Evolutionary conservation across 23 tunicate genomes (phyloP).

Genomic region (Styela clava): DNA sequence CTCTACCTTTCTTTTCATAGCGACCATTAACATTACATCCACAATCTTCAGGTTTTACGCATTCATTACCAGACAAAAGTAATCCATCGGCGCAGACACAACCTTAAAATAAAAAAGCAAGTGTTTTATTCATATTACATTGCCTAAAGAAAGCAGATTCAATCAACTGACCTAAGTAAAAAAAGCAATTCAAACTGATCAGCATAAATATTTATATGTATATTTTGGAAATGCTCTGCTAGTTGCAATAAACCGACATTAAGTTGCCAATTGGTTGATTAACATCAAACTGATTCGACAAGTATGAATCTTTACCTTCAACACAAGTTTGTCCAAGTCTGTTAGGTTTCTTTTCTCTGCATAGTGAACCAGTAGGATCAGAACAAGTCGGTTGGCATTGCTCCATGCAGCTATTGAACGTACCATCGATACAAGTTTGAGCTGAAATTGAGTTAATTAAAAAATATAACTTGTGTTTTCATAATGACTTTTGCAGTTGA

Average conservation of each 20-base stretch:
- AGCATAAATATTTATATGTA: no score
- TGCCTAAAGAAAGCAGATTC: no score
- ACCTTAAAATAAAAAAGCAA: conserved; percentile 29
- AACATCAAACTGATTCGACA: no score
- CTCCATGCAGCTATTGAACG: conserved; percentile 29
- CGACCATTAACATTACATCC: conserved; percentile 45
- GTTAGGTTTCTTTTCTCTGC: conserved; percentile 32
- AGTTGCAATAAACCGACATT: no score
- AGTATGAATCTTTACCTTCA: no score
- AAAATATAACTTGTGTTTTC: no score
- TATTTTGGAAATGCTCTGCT: no score
- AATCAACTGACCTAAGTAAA: no score
- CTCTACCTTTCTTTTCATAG: conserved; percentile 45
- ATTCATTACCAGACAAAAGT: conserved; percentile 37
- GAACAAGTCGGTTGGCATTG: conserved; percentile 57
- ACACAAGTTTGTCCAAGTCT: conserved; percentile 34
- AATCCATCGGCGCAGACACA: conserved; percentile 46
- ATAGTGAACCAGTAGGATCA: conserved; percentile 41
- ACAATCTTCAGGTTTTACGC: conserved; percentile 30
- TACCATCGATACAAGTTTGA: conserved; percentile 23
- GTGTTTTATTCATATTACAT: neutral
- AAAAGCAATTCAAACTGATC: no score
- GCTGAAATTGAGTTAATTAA: neutral
- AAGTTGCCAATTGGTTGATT: no score
- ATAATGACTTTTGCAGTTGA: no score